phyloP scores from a whole-genome alignment of 2,888 invertebrate species.

The Sarcophaga subvicina region DNA sequence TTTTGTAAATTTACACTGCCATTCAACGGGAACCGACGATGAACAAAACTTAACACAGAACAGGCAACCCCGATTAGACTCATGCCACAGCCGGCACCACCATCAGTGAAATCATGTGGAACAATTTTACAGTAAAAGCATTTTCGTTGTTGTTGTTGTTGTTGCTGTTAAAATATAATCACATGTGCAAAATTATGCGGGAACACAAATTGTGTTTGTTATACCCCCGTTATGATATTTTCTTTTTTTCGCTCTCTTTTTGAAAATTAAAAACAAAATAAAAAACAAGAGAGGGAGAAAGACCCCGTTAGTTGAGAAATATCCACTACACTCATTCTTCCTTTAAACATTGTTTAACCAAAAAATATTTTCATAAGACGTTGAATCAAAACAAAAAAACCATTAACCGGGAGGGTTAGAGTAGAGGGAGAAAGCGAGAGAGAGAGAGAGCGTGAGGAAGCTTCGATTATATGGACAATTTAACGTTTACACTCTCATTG shows the following conservation, averaged over 20 bases:
- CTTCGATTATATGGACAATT: conserved; percentile 52
- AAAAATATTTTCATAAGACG: not conserved
- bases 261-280: not conserved
- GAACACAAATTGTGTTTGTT: conserved; percentile 53
- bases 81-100: conserved; percentile 2
- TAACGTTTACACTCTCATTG: not conserved
- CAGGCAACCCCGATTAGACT: no score
- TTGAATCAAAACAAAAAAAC: conserved; percentile 10
- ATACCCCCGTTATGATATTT: not conserved
- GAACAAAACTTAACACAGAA: no score
- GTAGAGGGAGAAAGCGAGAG: no score
- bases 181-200: conserved; percentile 68
- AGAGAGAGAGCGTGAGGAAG: conserved; percentile 3
- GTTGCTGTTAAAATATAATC: conserved; percentile 65
- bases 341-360: not conserved
- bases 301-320: no score
- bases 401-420: no score
- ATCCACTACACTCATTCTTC: not conserved
- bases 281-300: not conserved
- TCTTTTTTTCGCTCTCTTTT: not conserved
- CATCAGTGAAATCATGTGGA: conserved; percentile 59
- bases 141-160: no score
- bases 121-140: conserved; percentile 56
- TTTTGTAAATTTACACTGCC: conserved; percentile 24
- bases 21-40: not conserved